Percentiles rank a stretch among this genome's conserved stretches.
Evolutionary conservation across 1,140 invertebrate species (phyloP).

Genomic region (Aethina tumida): DNA sequence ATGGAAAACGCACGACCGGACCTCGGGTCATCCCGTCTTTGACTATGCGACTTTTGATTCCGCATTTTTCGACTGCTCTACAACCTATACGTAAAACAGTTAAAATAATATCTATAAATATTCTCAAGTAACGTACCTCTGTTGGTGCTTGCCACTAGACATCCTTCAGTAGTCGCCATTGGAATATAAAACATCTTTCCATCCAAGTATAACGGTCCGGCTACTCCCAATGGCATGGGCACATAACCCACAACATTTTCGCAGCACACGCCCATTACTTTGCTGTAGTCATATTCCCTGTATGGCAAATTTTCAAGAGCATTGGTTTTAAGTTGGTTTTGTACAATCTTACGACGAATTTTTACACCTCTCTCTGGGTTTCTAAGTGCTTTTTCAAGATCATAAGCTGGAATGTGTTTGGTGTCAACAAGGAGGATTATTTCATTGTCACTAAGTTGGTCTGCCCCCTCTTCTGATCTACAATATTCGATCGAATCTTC

Average conservation of each 20-base stretch:
- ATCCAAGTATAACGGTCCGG: conserved; percentile 84
- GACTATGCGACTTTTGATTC: conserved; percentile 68
- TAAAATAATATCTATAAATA: neutral
- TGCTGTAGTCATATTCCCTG: conserved; percentile 76
- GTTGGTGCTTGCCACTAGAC: conserved; percentile 92
- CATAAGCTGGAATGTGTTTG: conserved; percentile 68
- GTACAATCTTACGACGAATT: conserved; percentile 58
- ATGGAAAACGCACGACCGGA: conserved; percentile 81
- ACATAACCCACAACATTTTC: conserved; percentile 97
- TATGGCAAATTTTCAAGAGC: conserved; percentile 67
- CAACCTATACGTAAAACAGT: conserved; percentile 32
- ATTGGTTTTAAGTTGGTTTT: conserved; percentile 29
- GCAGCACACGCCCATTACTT: conserved; percentile 85
- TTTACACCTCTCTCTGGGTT: conserved; percentile 74
- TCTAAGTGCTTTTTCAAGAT: conserved; percentile 71
- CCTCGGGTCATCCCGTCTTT: conserved; percentile 94
- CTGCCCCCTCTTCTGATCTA: conserved; percentile 54
- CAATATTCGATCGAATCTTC: no score
- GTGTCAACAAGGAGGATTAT: conserved; percentile 68
- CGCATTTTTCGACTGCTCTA: conserved; percentile 68
- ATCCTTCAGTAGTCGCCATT: conserved; percentile 98
- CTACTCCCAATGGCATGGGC: conserved; percentile 83
- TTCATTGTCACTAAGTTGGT: conserved; percentile 67
- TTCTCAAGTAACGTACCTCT: conserved; percentile 54
- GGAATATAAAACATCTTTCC: conserved; percentile 76